Evolutionary conservation across 2,113 vertebrate genomes (phyloP).

Genomic region (Pygoscelis antarcticus): DNA sequence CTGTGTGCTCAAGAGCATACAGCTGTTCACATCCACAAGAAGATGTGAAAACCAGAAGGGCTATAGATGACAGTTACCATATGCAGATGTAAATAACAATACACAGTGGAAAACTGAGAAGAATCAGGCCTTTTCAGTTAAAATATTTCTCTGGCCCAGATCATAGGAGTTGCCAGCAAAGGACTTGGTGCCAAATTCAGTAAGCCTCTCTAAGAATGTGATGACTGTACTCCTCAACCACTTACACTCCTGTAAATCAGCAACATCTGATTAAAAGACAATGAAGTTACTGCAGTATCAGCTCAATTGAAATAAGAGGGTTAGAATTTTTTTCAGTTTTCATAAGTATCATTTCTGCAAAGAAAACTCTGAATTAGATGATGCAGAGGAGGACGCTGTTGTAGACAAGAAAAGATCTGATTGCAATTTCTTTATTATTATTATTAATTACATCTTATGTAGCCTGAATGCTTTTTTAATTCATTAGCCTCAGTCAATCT

Average conservation of each 20-base stretch:
- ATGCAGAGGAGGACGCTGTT: background rate
- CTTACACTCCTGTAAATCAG: slow-evolving; percentile 48
- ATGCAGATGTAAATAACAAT: background rate
- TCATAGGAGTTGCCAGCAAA: background rate
- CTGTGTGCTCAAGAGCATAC: background rate
- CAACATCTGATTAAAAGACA: slow-evolving; percentile 31
- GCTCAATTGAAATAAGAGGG: background rate
- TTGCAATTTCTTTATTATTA: background rate
- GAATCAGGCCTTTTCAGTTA: background rate
- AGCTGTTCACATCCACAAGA: background rate
- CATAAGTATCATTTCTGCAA: background rate
- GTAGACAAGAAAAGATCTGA: background rate
- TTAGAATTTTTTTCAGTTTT: background rate
- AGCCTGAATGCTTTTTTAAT: background rate
- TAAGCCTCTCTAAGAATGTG: slow-evolving; percentile 25
- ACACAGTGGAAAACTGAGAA: background rate
- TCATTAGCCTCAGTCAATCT: background rate
- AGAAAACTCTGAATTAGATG: background rate
- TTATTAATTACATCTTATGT: background rate
- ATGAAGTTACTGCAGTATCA: background rate
- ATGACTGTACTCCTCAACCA: slow-evolving; percentile 22
- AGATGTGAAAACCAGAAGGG: background rate
- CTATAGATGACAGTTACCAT: background rate
- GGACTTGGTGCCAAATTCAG: slow-evolving; percentile 12
- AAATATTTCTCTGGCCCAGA: background rate